Base-by-base conservation (phyloP, 2,113 vertebrate genomes). In the Sclerurus mexicanus region DNA sequence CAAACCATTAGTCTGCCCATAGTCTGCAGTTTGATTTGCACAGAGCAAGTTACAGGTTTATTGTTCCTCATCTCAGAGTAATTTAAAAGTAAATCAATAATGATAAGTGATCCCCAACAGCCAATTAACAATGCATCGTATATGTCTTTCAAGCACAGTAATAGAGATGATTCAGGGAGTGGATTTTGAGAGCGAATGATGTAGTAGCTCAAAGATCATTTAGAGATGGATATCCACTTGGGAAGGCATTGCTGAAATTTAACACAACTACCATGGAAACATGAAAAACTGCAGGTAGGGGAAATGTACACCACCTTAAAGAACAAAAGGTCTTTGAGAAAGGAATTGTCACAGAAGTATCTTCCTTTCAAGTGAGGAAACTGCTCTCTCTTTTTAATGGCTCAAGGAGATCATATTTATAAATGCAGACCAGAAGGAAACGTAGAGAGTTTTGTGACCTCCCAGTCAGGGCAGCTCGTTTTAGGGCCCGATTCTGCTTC, bases 21-120 rank as follows among this genome's bases (percentile, higher is more conserved):
- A 66, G 6, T 46, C 50, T 87, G 23, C 46, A 71, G 8, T 58
- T 47, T 66, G 14, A 40, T 35, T 58, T 67, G n/a, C 35, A 31
- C 42, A 85, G 79, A 92, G 33, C 21, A 71, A 74, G n/a, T n/a
- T n/a, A n/a, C n/a, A 46, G 35, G 46, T 71, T 87, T 90, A 84
- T 73, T 63, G 49, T 71, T 85, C 33, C 24, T 75, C 52, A 83
- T 60, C 42, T 67, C 12, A 78, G 78, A 90, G 50, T 73, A 76
- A 81, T 84, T 93, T 71, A 85, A 76, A 90, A 85, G 71, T 60
- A 85, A 87, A 94, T 93, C 85, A 82, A 47, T 89, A 92, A 79
- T 16, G 27, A 55, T 76, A 84, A 88, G 44, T 44, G 46, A 87
- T 87, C 74, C 78, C 49, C 1, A 4, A 40, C 69, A 85, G 58